These are phyloP conservation scores for Macropis europaea DNA, from an alignment of 2,888 invertebrate genomes.

Conservation along the genomic window DNA sequence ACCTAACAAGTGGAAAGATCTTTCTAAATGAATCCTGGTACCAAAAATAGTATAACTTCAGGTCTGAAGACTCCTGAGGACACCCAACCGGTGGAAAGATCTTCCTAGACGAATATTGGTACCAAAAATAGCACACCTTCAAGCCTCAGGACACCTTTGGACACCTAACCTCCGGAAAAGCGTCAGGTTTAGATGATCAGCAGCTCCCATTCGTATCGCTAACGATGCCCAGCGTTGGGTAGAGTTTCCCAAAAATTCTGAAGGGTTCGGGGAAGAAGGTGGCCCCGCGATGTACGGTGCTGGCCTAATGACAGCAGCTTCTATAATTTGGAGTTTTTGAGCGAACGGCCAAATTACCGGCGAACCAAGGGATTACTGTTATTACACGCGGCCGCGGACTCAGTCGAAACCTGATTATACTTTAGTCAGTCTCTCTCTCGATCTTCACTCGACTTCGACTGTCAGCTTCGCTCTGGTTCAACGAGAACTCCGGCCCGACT, in stretches of 20 bases:
- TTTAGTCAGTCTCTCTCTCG: constrained; percentile 75
- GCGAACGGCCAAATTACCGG: constrained; percentile 78
- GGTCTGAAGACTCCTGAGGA: too few species aligned
- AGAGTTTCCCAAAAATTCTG: constrained; percentile 61
- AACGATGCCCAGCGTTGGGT: constrained; percentile 34
- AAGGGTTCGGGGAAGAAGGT: constrained; percentile 60
- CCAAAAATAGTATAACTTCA: too few species aligned
- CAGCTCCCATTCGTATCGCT: constrained; percentile 20
- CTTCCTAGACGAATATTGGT: too few species aligned
- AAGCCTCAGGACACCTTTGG: too few species aligned
- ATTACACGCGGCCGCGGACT: constrained; percentile 76
- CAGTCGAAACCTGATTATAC: constrained; percentile 78
- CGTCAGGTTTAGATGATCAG: background rate
- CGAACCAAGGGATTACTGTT: constrained; percentile 79
- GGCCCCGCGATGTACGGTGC: constrained; percentile 57
- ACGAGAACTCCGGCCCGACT: constrained; percentile 28
- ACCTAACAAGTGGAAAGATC: too few species aligned
- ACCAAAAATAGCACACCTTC: too few species aligned
- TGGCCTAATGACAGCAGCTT: constrained; percentile 78
- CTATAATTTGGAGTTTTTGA: constrained; percentile 79
- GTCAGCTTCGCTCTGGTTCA: constrained; percentile 67
- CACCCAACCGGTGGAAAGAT: too few species aligned
- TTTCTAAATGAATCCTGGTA: too few species aligned
- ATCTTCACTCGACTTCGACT: constrained; percentile 70
- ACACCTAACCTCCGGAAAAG: background rate